Evolutionary conservation across 2,797 vertebrate species (phyloP), one percentile per base, ranked within the genome.

Genomic region (Semaprochilodus insignis): DNA sequence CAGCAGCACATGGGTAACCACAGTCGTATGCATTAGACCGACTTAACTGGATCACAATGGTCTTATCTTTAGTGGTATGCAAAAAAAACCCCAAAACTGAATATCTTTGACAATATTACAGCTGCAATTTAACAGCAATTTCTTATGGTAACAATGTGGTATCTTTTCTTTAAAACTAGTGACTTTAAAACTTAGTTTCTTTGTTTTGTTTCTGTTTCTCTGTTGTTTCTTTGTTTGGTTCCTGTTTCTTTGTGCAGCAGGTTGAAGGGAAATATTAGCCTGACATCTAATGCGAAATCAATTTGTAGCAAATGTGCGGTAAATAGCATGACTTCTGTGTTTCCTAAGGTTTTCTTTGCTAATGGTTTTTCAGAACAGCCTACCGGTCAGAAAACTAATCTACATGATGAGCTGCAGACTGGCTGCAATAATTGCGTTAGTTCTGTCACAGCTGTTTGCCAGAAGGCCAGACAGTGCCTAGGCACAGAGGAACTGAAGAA

Each of bases 281-380:
- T 66, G 63, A 40, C 0, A 67, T 40, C 19, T 67, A 21, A 40
- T 40, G 65, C 2, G n/a, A 67, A 21, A 67, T 40, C 17, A 17
- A 67, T 19, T 67, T 40, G 34, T 19, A 67, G 19, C 65, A 67
- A 67, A 79, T 71, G 57, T 31, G 52, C 78, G 34, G 15, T 27
- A 63, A 73, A 63, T 62, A 57, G 52, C 40, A 65, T 14, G 36
- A 72, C 55, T 65, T 65, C 63, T 62, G 63, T 67, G 65, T 40
- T 67, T 67, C 65, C 34, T 63, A 31, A 31, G 23, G 60, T 63
- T 67, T 67, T 40, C 34, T 67, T 40, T 67, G 65, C 23, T 52
- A 72, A 72, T 17, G 70, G 14, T 6, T 72, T 72, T 16, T 15
- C 70, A 8, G 70, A 55, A 73, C 17, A 73, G 71, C 16, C 55